phyloP scores from a whole-genome alignment of 2,888 invertebrate species.

The Philonicus albiceps region DNA sequence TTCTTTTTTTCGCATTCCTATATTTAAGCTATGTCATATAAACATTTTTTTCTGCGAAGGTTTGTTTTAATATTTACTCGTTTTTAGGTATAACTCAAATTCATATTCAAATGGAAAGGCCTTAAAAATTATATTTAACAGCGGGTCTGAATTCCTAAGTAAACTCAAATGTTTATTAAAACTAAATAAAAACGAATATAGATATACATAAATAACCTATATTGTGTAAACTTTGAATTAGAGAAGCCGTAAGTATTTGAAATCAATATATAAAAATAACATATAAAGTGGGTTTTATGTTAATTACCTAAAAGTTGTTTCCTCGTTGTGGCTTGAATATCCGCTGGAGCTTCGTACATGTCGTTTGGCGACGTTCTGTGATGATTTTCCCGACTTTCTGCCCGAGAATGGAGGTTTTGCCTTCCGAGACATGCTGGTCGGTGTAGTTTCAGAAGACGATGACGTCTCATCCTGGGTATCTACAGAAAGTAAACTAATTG shows the following conservation, averaged over 20 bases:
- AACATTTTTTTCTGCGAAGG: no score
- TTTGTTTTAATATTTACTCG: no score
- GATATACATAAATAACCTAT: not conserved
- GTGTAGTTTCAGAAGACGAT: conserved; percentile 80
- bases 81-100: no score
- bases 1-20: no score
- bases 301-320: conserved; percentile 81
- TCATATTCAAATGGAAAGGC: no score
- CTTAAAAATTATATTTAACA: no score
- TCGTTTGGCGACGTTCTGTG: conserved; percentile 69
- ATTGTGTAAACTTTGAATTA: not conserved
- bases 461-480: conserved; percentile 79
- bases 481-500: conserved; percentile 52
- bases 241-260: not conserved
- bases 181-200: not conserved
- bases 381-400: conserved; percentile 70
- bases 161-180: not conserved
- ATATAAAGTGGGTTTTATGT: conserved; percentile 49
- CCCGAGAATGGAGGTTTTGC: conserved; percentile 77
- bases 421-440: conserved; percentile 72
- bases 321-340: conserved; percentile 84
- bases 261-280: not conserved
- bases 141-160: not conserved
- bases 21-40: no score
- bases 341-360: conserved; percentile 82